Evolutionary conservation across 1,140 invertebrate species (phyloP), one percentile per base, ranked within the genome.

Genomic region (Sinonovacula constricta): DNA sequence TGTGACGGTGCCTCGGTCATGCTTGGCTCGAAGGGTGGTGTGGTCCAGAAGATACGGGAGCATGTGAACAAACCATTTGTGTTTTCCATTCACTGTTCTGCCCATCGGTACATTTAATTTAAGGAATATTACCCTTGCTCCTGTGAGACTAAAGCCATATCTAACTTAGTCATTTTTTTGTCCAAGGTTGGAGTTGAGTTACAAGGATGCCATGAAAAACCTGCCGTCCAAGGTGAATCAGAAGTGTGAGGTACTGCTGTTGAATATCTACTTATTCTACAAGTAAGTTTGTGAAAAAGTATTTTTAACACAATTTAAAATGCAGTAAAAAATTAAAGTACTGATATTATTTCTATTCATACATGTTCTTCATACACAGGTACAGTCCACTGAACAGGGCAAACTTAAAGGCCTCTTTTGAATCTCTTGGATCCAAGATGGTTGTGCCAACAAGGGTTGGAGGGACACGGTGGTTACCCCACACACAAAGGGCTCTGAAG

Each of bases 381-480:
- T 56, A 56, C 53, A 56, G 53, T 22, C 53, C 53, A 56, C 10
- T 56, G 22, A 56, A 56, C 22, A 56, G 53, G 22, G 53, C 53
- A 15, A 56, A 56, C 53, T 56, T 56, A 56, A 56, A 56, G 22
- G 53, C 22, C 7, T 56, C 53, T 7, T 56, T 56, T 56, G 53
- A 56, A 56, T 12, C 53, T 5, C 22, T 56, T 56, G 53, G 53
- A n/a, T 7, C 15, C 7, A 56, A 56, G 22, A 56, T 56, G 53
- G 53, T 56, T 5, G 22, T 56, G 22, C 62, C 63, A 26, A 54
- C 39, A 18, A 7, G 72, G 22, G 33, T 67, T 0, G 62, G 72
- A 28, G 63, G 72, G n/a, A 76, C 72, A 2, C 1, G 71, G 28
- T 65, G 71, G 71, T 3, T 67, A 22, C 31, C 63, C 2, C 72